A percentile compares a stretch with the other conserved stretches of the same genome.
Evolutionary conservation across 1,140 invertebrate species (phyloP).

Genomic region (Charaxes varanes): DNA sequence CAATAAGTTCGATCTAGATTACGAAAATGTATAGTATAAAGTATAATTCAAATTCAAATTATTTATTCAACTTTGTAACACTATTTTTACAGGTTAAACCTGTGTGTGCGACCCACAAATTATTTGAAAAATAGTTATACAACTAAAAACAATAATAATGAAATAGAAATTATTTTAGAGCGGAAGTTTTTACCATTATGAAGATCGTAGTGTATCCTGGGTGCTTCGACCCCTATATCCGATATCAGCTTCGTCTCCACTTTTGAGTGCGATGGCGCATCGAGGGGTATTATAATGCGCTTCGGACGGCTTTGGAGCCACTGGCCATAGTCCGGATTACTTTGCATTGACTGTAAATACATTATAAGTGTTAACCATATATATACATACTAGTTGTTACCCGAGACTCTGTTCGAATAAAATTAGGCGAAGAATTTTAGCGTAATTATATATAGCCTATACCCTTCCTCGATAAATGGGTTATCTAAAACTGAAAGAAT

Average conservation of each 20-base stretch:
- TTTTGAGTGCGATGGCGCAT: constrained; percentile 72
- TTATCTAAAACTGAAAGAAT: too few species aligned
- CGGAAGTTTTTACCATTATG: constrained; percentile 73
- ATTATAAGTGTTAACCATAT: not conserved
- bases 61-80: too few species aligned
- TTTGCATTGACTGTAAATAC: constrained; percentile 78
- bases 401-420: too few species aligned
- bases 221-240: constrained; percentile 87
- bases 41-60: too few species aligned
- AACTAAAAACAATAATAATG: not conserved
- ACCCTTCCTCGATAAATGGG: too few species aligned
- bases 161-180: not conserved
- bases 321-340: constrained; percentile 84
- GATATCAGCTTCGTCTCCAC: constrained; percentile 74
- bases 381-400: too few species aligned
- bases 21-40: too few species aligned
- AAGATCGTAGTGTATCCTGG: constrained; percentile 83
- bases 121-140: not conserved
- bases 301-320: constrained; percentile 85
- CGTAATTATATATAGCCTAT: too few species aligned
- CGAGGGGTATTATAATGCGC: constrained; percentile 81
- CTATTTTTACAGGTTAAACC: too few species aligned
- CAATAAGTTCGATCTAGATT: too few species aligned
- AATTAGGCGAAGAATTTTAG: too few species aligned
- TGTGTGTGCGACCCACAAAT: too few species aligned